Evolutionary conservation across 37 sponge, comb jelly and placozoan genomes (phyloP), one percentile per base, ranked within the genome.

Genomic region (Aplysina aerophoba): DNA sequence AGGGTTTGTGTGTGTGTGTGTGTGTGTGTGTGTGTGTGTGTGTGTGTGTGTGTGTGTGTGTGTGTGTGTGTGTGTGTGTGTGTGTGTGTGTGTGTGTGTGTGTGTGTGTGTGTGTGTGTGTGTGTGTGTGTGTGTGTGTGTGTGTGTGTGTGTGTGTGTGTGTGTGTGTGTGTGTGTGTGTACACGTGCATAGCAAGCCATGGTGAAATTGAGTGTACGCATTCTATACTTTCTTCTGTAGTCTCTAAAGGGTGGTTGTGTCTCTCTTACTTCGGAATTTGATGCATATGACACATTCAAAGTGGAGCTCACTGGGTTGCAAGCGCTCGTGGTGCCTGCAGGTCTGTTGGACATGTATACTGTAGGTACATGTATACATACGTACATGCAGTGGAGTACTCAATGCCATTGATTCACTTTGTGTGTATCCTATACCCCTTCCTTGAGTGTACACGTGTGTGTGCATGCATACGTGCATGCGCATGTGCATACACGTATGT

Each of bases 301-400:
- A 27, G 35, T 93, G 33, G 68, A 89, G 63, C 87, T 93, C 59
- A 74, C 59, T 3, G 90, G 84, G 2, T 80, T 93, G 68, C 93
- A 93, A 73, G 93, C 89, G 6, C 74, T 93, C 59, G 85, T 87
- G 11, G 87, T 90, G 3, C 81, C 71, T 40, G 85, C 90, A 87
- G 88, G 93, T 93, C 15, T 0, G 85, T 62, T 40, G 33, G 38
- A 57, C 69, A 63, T 19, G 17, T 35, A n/a, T n/a, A n/a, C n/a
- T 41, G 53, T 11, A 25, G 2, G 21, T 0, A 35, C 17, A 35
- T 6, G 19, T 0, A 13, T 0, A 25, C 5, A 17, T 6, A 40
- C 0, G 33, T 73, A 38, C 38, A 30, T 34, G 38, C 22, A 6
- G 4, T 73, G 66, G 24, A 12, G n/a, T 44, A 44, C 50, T 44